These are phyloP conservation scores for Dipodomys stephensi DNA, from an alignment of 2,113 vertebrate species.

Conservation along the genomic window DNA sequence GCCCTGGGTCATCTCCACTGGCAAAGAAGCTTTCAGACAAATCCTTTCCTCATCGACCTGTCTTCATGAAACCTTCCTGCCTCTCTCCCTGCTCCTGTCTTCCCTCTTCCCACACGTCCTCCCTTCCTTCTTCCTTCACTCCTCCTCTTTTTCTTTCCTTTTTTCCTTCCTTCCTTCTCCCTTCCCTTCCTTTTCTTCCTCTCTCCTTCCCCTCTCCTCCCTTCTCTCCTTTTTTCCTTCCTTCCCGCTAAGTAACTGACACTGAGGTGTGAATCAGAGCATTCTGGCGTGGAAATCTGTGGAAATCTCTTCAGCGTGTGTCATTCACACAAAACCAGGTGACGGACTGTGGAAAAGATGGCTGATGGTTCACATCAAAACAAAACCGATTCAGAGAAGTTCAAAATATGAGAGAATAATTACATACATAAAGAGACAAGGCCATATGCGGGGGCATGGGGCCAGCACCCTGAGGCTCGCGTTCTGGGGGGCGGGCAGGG, in stretches of 20 bases:
- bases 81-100: not conserved
- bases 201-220: not conserved
- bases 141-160: not conserved
- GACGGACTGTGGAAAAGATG: not conserved
- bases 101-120: not conserved
- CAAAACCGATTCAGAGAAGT: not conserved
- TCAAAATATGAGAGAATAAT: no score
- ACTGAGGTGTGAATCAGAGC: not conserved
- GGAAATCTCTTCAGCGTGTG: not conserved
- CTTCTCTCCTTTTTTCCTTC: not conserved
- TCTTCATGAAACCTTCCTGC: not conserved
- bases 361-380: not conserved
- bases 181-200: not conserved
- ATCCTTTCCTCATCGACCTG: not conserved
- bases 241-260: not conserved
- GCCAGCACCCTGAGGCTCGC: no score
- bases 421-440: not conserved
- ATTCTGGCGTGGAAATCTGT: not conserved
- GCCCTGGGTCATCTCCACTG: constrained; percentile 29
- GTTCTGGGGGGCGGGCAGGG: no score
- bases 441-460: no score
- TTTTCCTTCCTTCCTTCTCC: not conserved
- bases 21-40: constrained; percentile 36
- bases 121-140: not conserved
- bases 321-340: constrained; percentile 16